Evolutionary conservation across 1,140 invertebrate genomes (phyloP), one percentile per base, ranked within the genome.

Genomic region (Cydia strobilella): DNA sequence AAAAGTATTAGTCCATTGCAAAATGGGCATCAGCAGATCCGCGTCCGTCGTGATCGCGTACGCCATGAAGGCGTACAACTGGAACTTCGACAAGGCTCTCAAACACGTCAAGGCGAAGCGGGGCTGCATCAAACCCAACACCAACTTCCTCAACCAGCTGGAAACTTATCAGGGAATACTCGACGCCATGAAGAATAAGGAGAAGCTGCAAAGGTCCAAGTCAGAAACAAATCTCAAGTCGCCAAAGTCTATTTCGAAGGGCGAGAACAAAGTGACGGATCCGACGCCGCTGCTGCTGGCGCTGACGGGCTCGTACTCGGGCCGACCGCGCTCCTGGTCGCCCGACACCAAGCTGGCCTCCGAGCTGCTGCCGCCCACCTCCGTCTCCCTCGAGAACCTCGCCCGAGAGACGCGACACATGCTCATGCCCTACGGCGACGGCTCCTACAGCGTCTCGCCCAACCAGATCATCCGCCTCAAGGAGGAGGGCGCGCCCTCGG

Each of bases 11-110:
- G 98, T 99, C 35, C 98, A 99, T 88, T 99, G 99, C 92, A 99
- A 99, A 93, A 99, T 99, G 98, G 99, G 99, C 6, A 97, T 99
- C n/a, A 99, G 98, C 88, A 94, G 98, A 66, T 99, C 98, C 3
- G 98, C 99, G 1, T 99, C 98, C 0, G 99, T 99, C 13, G 99
- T 99, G 7, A 98, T 99, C 80, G 98, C 98, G 0, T 99, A 99
- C 90, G 97, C 97, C 4, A 99, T 99, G 98, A 99, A 99, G 91
- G 98, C 98, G 9, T 97, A 98, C 88, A 97, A 97, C 86, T 98
- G 97, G 98, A 96, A 97, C 82, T 96, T 99, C 80, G 95, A 97
- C 25, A 95, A 97, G 82, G 98, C 98, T 0, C 94, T 98, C 79
- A 95, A 97, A 73, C 97, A 97, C 93, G 98, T 99, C 0, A 98